Percentiles rank a stretch among this genome's conserved stretches.
Evolutionary conservation across 2,888 invertebrate species (phyloP).

Genomic region (Gymnosoma rotundatum): DNA sequence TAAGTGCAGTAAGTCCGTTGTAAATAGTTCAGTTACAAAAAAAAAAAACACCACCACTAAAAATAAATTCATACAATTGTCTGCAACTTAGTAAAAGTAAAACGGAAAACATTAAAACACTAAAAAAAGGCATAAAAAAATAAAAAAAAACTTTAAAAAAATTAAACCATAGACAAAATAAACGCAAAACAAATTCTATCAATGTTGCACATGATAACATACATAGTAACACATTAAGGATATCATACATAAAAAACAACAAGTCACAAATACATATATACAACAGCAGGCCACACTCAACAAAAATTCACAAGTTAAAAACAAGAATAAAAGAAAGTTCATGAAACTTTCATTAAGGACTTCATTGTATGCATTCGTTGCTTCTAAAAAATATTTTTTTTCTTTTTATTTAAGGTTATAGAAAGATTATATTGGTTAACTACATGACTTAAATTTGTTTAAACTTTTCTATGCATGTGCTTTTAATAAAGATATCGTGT

Average conservation of each 20-base stretch:
- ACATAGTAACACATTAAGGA: conserved; percentile 26
- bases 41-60: conserved; percentile 42
- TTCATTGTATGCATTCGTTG: conserved; percentile 76
- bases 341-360: conserved; percentile 80
- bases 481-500: neutral
- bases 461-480: neutral
- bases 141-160: conserved; percentile 39
- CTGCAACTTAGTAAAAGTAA: conserved; percentile 59
- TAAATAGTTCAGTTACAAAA: conserved; percentile 38
- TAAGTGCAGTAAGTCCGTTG: conserved; percentile 13
- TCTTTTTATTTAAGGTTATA: conserved; percentile 2
- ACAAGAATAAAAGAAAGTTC: conserved; percentile 74
- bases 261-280: neutral
- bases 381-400: conserved; percentile 36
- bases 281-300: conserved; percentile 17
- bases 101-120: conserved; percentile 39
- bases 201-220: conserved; percentile 60
- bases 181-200: conserved; percentile 63
- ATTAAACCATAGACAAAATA: conserved; percentile 35
- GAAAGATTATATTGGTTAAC: conserved; percentile 32
- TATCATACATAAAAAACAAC: neutral
- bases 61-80: conserved; percentile 62
- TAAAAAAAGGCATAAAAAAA: conserved; percentile 38
- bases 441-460: conserved; percentile 50
- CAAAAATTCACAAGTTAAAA: conserved; percentile 48